Evolutionary conservation across 2,113 vertebrate genomes (phyloP), one percentile per base, ranked within the genome.

Genomic region (Ammodramus savannarum): DNA sequence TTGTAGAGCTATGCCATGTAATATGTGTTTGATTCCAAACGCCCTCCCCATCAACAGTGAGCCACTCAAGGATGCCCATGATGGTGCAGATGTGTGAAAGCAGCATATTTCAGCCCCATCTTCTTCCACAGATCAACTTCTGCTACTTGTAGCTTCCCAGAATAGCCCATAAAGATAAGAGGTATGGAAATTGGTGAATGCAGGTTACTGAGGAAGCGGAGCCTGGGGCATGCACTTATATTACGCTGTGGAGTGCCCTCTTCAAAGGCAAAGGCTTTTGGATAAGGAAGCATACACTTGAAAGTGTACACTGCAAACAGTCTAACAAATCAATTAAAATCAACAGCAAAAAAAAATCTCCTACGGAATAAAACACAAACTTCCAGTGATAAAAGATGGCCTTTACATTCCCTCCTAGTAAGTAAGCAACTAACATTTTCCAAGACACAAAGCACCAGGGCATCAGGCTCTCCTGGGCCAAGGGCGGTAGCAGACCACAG

Each of bases 11-110:
- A 19, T 8, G 16, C 36, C 23, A 1, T 9, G 20, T 58, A 73
- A 15, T 14, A 62, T 0, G 1, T 2, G 4, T 77, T 62, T 55
- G 55, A 46, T 80, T 29, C 59, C n/a, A 44, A 23, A 16, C 1
- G 4, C 19, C 27, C 10, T 18, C 67, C 18, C 27, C 22, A 10
- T 39, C n/a, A n/a, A 11, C 11, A 4, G 8, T 34, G 49, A 16
- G 20, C 32, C 36, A 21, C 43, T 34, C 49, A 36, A 57, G 36
- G 46, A 31, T 26, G 69, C 36, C 65, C 19, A 0, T 29, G 52
- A 27, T 32, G 9, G 3, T 29, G 14, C 5, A 5, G 21, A 16
- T 31, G 66, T 4, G 5, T 57, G 55, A 71, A 55, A 39, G 23
- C 34, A 26, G 39, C 4, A 4, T 66, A 34, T 78, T 65, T 59